A percentile compares a stretch with the other conserved stretches of the same genome.
Conservation (phyloP, 2,113 vertebrate genomes). For the Glaucidium brasilianum region DNA sequence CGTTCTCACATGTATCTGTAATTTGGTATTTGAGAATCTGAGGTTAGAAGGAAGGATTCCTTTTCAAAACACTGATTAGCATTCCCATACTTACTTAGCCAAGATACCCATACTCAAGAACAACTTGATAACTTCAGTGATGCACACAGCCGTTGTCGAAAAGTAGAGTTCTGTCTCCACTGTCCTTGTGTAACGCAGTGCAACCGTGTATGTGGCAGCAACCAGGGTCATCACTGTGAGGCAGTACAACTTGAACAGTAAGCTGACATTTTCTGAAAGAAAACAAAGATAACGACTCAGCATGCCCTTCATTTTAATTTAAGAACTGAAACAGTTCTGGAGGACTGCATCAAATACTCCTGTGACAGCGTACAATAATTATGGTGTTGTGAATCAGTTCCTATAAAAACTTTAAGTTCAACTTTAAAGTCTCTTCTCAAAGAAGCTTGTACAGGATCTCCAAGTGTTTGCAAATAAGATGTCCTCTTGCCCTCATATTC, state of each 20-base stretch:
- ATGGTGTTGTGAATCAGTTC: not conserved
- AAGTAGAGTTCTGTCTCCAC: conserved; percentile 84
- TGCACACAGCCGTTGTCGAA: conserved; percentile 91
- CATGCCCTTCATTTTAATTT: not conserved
- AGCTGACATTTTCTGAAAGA: conserved; percentile 84
- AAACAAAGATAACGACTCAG: not conserved
- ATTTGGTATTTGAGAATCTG: not conserved
- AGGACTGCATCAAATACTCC: not conserved
- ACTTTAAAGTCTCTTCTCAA: not conserved
- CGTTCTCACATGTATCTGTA: not conserved
- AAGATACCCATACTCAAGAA: conserved; percentile 89
- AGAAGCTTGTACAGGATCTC: not conserved
- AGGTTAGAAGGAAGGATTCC: not conserved
- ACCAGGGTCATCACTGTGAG: conserved; percentile 95
- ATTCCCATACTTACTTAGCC: conserved; percentile 81
- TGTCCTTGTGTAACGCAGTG: conserved; percentile 87
- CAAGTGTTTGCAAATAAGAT: not conserved
- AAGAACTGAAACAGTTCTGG: not conserved
- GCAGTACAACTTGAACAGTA: conserved; percentile 95
- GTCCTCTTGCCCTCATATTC: not conserved
- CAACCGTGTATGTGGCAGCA: conserved; percentile 88
- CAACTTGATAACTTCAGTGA: conserved; percentile 91
- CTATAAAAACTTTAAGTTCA: not conserved
- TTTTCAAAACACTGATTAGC: not conserved
- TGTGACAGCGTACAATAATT: not conserved